Evolutionary conservation across 2,113 vertebrate genomes (phyloP).

Genomic region (Amphiprion percula): DNA sequence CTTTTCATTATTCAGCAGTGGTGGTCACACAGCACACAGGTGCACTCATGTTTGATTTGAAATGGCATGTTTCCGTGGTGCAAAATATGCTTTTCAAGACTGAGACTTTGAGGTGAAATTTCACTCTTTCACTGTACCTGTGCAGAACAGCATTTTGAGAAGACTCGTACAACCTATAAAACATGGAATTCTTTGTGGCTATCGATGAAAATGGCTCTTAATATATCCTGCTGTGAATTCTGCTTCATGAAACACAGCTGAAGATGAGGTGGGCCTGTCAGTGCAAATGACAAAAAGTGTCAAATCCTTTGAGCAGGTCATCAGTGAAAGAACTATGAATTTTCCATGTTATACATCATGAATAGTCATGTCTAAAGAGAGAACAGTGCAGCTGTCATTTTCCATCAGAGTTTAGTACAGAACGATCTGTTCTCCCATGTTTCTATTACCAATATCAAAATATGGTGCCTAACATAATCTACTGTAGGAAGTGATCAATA

Average conservation of each 20-base stretch:
- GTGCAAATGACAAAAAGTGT: conserved; percentile 10
- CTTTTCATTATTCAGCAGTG: conserved; percentile 63
- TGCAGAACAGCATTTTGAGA: conserved; percentile 29
- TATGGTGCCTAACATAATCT: not conserved
- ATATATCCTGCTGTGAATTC: conserved; percentile 14
- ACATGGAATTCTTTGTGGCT: conserved; percentile 24
- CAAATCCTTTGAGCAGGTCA: conserved; percentile 44
- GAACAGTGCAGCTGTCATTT: conserved; percentile 15
- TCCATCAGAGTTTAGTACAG: conserved; percentile 13
- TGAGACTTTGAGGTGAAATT: not conserved
- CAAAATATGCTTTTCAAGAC: conserved; percentile 11
- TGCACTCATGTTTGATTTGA: conserved; percentile 49
- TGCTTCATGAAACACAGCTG: conserved; percentile 39
- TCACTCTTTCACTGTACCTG: conserved; percentile 20
- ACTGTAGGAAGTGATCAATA: too few species aligned
- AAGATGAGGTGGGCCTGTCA: conserved; percentile 31
- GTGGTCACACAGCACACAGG: conserved; percentile 11
- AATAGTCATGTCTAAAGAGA: conserved; percentile 53
- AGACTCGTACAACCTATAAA: conserved; percentile 16
- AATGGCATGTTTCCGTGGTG: conserved; percentile 34
- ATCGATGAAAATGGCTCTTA: conserved; percentile 31
- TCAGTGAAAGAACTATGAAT: conserved; percentile 48
- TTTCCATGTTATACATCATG: conserved; percentile 55
- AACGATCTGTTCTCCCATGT: conserved; percentile 3
- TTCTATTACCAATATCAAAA: conserved; percentile 1